Evolutionary conservation across 2,888 invertebrate species (phyloP).

Genomic region (Lydus trimaculatus): DNA sequence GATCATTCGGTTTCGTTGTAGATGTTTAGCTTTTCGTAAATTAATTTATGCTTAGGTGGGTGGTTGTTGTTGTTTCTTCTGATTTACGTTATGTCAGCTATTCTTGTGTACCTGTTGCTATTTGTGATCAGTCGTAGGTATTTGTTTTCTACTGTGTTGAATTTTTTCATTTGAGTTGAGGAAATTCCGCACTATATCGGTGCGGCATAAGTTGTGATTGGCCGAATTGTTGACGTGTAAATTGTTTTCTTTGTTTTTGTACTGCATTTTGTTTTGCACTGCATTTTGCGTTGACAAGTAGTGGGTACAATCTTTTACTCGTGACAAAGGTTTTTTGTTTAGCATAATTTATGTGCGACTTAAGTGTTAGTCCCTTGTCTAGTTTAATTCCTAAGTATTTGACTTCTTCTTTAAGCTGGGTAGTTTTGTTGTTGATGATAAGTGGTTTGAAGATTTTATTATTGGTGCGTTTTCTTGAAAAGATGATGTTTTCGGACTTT

Average conservation of each 20-base stretch:
- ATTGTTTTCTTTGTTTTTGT: constrained; percentile 36
- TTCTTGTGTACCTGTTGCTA: constrained; percentile 26
- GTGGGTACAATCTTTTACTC: background rate
- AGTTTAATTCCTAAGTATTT: constrained; percentile 13
- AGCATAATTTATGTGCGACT: background rate
- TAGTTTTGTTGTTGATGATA: background rate
- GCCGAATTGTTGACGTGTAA: constrained; percentile 39
- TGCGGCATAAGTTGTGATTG: constrained; percentile 39
- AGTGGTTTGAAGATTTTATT: constrained; percentile 1
- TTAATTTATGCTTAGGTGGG: background rate
- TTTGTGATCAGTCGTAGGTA: constrained; percentile 28
- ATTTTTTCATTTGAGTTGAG: background rate
- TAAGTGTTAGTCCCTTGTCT: background rate
- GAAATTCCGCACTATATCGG: constrained; percentile 31
- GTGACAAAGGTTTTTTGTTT: background rate
- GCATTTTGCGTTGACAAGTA: constrained; percentile 8
- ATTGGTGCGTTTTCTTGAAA: constrained; percentile 7
- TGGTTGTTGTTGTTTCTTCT: background rate
- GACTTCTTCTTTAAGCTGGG: background rate
- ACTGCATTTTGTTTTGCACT: background rate
- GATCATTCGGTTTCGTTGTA: background rate
- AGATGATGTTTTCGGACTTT: constrained; percentile 9
- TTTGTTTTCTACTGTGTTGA: constrained; percentile 19
- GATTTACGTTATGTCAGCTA: constrained; percentile 12
- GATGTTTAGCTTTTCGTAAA: background rate